Evolutionary conservation across 2,797 vertebrate genomes (phyloP).

Genomic region (Limosa lapponica): DNA sequence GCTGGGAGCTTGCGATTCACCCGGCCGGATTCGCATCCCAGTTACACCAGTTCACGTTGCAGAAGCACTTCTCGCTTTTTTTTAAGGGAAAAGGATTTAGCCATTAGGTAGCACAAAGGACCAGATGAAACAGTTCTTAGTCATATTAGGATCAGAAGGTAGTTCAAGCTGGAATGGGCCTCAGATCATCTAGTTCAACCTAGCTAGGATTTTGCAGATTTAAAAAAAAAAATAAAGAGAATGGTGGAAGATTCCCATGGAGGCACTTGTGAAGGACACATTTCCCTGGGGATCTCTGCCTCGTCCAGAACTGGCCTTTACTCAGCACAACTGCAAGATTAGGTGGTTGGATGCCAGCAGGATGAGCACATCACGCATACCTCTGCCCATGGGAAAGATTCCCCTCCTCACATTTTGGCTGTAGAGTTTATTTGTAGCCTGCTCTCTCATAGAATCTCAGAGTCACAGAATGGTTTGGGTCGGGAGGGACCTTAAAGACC

Average conservation of each 20-base stretch:
- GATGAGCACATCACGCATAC: not conserved
- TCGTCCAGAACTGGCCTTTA: not conserved
- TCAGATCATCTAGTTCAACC: not conserved
- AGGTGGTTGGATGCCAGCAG: conserved; percentile 20
- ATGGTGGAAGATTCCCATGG: not conserved
- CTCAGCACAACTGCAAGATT: conserved; percentile 29
- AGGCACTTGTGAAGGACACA: not conserved
- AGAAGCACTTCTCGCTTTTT: not conserved
- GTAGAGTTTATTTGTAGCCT: not conserved
- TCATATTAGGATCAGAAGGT: not conserved
- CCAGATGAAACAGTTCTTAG: not conserved
- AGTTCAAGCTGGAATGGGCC: not conserved
- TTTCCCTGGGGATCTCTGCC: not conserved
- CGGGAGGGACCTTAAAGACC: no score
- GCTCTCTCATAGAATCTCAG: not conserved
- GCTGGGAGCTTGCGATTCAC: not conserved
- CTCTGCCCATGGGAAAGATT: not conserved
- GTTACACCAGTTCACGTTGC: not conserved
- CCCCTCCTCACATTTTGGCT: not conserved
- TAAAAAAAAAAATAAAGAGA: not conserved
- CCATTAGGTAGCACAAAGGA: not conserved
- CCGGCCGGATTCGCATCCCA: not conserved
- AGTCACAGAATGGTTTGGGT: no score
- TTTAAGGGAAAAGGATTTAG: not conserved
- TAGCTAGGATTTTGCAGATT: not conserved